phyloP scores from a whole-genome alignment of 1,140 invertebrate species.

The Leptopilina boulardi region DNA sequence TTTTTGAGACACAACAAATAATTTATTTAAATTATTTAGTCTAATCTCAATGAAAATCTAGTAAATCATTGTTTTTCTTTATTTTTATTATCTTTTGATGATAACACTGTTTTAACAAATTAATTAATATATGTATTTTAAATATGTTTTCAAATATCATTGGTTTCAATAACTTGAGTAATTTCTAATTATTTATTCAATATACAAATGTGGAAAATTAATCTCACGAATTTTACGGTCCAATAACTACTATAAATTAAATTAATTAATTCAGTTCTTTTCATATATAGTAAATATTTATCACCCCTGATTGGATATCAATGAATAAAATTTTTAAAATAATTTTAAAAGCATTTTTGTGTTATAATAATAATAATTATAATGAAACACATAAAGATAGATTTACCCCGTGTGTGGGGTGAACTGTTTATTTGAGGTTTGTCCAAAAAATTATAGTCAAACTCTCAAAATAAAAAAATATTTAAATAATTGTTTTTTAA shows the following conservation, averaged over 20 bases:
- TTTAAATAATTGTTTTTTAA: no score
- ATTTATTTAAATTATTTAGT: not conserved
- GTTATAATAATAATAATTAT: no score
- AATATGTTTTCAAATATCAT: not conserved
- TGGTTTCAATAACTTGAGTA: not conserved
- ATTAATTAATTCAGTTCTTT: not conserved
- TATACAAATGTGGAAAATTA: constrained; percentile 21
- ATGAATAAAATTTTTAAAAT: not conserved
- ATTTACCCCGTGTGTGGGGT: no score
- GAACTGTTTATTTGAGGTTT: no score
- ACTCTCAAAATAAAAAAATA: no score
- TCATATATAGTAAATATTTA: not conserved
- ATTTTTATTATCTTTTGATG: not conserved
- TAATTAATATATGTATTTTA: not conserved
- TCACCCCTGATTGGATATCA: not conserved
- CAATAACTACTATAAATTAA: not conserved
- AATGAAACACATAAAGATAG: no score
- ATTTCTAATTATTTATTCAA: not conserved
- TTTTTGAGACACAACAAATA: not conserved
- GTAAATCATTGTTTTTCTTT: not conserved
- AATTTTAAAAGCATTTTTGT: constrained; percentile 33
- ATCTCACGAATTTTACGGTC: not conserved
- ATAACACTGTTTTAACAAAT: not conserved
- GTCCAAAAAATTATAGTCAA: no score
- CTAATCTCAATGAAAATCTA: not conserved